These are phyloP conservation scores for Apostichopus leukothele DNA, from an alignment of 53 echinoderm and acorn worm genomes.

Conservation along the genomic window DNA sequence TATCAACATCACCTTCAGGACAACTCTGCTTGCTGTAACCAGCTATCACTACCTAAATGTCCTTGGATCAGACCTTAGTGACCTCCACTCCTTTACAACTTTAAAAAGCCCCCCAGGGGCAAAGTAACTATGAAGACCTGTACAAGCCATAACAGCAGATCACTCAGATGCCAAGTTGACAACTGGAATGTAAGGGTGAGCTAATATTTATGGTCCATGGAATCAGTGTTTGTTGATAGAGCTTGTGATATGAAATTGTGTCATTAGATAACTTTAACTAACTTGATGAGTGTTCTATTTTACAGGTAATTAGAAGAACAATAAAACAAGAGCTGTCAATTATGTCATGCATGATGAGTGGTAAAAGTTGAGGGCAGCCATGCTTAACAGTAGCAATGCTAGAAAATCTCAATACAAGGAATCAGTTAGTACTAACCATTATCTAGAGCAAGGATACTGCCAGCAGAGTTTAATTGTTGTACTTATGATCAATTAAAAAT, in stretches of 20 bases:
- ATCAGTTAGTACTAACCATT: no score
- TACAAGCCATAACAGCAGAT: neutral
- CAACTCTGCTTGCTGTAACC: no score
- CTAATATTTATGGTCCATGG: neutral
- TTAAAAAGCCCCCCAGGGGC: neutral
- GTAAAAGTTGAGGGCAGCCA: no score
- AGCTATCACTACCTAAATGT: neutral
- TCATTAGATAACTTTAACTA: neutral
- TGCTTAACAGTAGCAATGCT: no score
- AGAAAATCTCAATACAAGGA: no score
- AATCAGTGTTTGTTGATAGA: neutral
- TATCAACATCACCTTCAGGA: no score
- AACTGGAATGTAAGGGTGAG: neutral
- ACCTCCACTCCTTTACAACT: neutral
- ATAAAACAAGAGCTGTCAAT: no score
- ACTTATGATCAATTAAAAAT: no score
- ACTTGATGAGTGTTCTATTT: neutral
- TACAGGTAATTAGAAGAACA: no score
- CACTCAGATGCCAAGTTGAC: neutral
- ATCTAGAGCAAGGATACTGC: no score
- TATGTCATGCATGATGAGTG: no score
- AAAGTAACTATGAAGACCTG: neutral
- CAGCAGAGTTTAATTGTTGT: no score
- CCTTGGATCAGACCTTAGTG: neutral
- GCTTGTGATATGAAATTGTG: neutral